Conservation (phyloP, 2,113 vertebrate species). For the Electrona antarctica region DNA sequence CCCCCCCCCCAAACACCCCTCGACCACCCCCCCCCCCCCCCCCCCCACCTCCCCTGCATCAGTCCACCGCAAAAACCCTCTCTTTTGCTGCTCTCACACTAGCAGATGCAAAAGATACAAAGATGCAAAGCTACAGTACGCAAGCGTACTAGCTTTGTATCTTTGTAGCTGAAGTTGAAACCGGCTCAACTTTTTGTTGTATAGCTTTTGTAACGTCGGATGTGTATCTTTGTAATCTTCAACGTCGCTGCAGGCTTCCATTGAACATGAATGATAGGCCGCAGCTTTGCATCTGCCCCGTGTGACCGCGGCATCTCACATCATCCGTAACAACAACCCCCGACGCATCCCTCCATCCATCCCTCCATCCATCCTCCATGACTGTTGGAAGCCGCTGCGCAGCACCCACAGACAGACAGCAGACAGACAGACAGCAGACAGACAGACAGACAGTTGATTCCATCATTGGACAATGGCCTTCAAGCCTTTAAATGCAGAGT, state of each 20-base stretch:
- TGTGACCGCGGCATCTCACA: background rate
- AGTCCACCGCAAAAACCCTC: conserved; percentile 25
- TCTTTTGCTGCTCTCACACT: conserved; percentile 28
- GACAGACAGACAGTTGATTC: too few species aligned
- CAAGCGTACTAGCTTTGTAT: too few species aligned
- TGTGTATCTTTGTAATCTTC: background rate
- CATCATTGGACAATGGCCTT: too few species aligned
- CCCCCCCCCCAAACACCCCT: conserved; percentile 27
- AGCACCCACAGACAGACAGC: too few species aligned
- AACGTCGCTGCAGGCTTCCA: background rate
- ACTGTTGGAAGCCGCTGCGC: too few species aligned
- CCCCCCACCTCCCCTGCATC: conserved; percentile 21
- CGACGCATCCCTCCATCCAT: background rate
- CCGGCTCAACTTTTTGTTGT: too few species aligned
- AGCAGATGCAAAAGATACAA: background rate
- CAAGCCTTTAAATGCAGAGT: too few species aligned
- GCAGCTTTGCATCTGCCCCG: conserved; percentile 24
- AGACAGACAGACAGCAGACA: too few species aligned
- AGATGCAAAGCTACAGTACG: too few species aligned
- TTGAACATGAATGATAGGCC: background rate
- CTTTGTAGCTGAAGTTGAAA: conserved; percentile 40
- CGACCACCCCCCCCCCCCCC: conserved; percentile 27
- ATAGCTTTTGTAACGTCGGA: background rate
- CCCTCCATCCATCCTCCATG: background rate
- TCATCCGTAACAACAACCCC: background rate